Conservation (phyloP, 2,888 invertebrate species). For the Monoplex corrugatus region DNA sequence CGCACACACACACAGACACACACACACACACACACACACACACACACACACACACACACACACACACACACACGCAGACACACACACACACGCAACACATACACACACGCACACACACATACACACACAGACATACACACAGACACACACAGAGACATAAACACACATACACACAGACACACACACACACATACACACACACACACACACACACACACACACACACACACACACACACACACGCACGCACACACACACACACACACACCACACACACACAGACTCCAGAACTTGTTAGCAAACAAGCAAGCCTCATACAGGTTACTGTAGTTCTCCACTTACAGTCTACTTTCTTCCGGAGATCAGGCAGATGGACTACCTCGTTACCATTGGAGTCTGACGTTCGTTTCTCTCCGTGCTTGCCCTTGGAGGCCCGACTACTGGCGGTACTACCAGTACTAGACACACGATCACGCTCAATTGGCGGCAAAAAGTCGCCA, state of each 20-base stretch:
- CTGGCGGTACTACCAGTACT: too few relatives aligned
- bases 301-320: too few relatives aligned
- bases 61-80: not conserved
- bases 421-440: too few relatives aligned
- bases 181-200: not conserved
- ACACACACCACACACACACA: not conserved
- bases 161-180: slow-evolving; percentile 17
- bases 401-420: too few relatives aligned
- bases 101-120: not conserved
- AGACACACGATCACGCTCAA: too few relatives aligned
- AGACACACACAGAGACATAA: not conserved
- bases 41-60: not conserved
- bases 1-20: not conserved
- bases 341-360: too few relatives aligned
- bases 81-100: not conserved
- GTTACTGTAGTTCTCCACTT: too few relatives aligned
- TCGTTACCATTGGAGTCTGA: too few relatives aligned
- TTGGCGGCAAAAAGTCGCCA: too few relatives aligned
- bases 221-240: slow-evolving; percentile 13
- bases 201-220: not conserved
- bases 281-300: too few relatives aligned
- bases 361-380: too few relatives aligned
- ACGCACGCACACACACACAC: not conserved
- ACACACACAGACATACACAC: not conserved
- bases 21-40: not conserved